These are phyloP conservation scores for Scrobipalpa costella DNA, from an alignment of 2,888 invertebrate species.

Conservation along the genomic window DNA sequence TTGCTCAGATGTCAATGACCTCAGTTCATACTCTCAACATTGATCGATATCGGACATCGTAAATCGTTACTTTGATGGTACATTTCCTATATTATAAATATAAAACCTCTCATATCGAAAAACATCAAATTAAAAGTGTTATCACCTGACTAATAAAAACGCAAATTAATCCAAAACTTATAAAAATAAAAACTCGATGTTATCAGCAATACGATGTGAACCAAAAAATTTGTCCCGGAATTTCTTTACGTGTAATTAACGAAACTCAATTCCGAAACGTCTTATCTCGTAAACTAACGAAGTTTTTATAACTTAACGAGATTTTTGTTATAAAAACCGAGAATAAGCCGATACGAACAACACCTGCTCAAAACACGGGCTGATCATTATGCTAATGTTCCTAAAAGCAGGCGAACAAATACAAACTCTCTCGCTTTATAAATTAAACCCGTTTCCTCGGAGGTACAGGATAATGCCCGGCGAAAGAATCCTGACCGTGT, in stretches of 20 bases:
- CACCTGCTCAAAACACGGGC: slow-evolving; percentile 77
- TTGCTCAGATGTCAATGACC: slow-evolving; percentile 6
- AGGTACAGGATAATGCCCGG: slow-evolving; percentile 40
- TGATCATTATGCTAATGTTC: slow-evolving; percentile 76
- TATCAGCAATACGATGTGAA: slow-evolving; percentile 37
- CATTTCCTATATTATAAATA: slow-evolving; percentile 26
- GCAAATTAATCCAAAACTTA: slow-evolving; percentile 38
- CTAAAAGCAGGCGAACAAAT: slow-evolving; percentile 57
- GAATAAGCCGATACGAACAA: slow-evolving; percentile 75
- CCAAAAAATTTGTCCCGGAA: slow-evolving; percentile 40
- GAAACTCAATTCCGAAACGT: slow-evolving; percentile 47
- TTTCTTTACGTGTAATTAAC: slow-evolving; percentile 55
- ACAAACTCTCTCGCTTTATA: slow-evolving; percentile 48
- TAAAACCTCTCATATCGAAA: slow-evolving; percentile 31
- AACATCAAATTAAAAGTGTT: slow-evolving; percentile 33
- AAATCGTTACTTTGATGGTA: slow-evolving; percentile 29
- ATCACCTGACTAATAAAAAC: slow-evolving; percentile 36
- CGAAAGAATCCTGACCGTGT: slow-evolving; percentile 62
- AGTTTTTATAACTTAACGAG: slow-evolving; percentile 71
- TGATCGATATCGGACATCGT: slow-evolving; percentile 26
- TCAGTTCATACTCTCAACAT: slow-evolving; percentile 1
- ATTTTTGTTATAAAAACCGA: slow-evolving; percentile 76
- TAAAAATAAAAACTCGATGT: slow-evolving; percentile 27
- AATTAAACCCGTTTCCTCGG: slow-evolving; percentile 51
- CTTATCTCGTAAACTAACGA: slow-evolving; percentile 66